Evolutionary conservation across 2,113 vertebrate species (phyloP), one percentile per base, ranked within the genome.

Genomic region (Oceanodroma tethys): DNA sequence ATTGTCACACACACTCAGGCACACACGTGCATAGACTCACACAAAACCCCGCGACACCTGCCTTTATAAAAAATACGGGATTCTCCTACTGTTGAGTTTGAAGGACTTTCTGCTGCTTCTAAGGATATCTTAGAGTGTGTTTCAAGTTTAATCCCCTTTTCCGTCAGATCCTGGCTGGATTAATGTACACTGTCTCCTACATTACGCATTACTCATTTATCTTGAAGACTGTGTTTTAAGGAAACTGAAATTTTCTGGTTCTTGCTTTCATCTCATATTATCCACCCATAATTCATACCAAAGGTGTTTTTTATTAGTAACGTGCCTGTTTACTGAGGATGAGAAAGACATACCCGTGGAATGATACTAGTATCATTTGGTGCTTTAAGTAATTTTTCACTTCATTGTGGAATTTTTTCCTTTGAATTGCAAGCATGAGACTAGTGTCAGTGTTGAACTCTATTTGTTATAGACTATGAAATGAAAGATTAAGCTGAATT

Each of bases 1-100:
- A 79, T 50, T 3, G 1, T 67, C 38, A 27, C 14, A 30, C 4
- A 10, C 9, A 9, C 7, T 21, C 20, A 48, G 0, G 0, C 4
- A 3, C 36, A 68, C 4, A 32, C 10, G 15, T 6, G 13, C 17
- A 48, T 30, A 81, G 13, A 50, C 29, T 36, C 22, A 32, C 36
- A 63, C 12, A 79, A 66, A 83, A 20, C 12, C 8, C n/a, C 3
- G 5, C 3, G 3, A 45, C 36, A 52, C 14, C 13, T 75, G 10
- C 13, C 9, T 70, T 58, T 7, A 29, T 25, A 62, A 72, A 87
- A 72, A 23, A 6, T 15, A 13, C 13, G 38, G 13, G 9, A 36
- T 17, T 58, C n/a, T 72, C 30, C 6, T 25, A 1, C 27, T 63
- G 18, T 19, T 59, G 14, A 15, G 13, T 53, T 45, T 67, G 25